Percentiles rank a stretch among this genome's conserved stretches.
These are phyloP conservation scores for Cotesia vestalis DNA, from an alignment of 1,140 invertebrate species.

Conservation along the genomic window DNA sequence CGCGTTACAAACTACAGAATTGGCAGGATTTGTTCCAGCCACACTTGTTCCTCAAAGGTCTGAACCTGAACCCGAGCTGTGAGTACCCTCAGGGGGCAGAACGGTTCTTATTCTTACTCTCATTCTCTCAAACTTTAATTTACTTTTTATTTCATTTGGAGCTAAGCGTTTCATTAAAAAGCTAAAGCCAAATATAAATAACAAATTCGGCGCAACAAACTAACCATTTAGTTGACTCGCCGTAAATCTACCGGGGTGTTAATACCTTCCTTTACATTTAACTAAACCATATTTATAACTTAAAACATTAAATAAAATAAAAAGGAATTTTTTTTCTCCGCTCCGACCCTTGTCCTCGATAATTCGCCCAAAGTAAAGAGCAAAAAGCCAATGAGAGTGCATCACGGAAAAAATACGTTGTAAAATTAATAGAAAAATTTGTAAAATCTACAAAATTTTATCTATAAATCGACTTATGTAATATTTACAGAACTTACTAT, in stretches of 20 bases:
- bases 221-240: constrained; percentile 37
- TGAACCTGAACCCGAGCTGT: constrained; percentile 49
- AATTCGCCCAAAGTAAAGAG: no score
- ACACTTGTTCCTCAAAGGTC: constrained; percentile 34
- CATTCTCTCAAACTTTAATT: constrained; percentile 2
- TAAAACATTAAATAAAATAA: neutral
- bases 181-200: neutral
- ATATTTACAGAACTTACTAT: no score
- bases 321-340: neutral
- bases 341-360: no score
- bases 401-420: no score
- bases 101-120: constrained; percentile 21
- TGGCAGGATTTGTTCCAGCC: constrained; percentile 61
- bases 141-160: constrained; percentile 3
- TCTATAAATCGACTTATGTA: no score
- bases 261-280: constrained; percentile 61
- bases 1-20: constrained; percentile 60
- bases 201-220: neutral
- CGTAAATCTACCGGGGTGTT: constrained; percentile 65
- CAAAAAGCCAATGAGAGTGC: no score
- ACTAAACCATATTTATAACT: constrained; percentile 27
- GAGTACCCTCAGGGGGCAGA: constrained; percentile 39
- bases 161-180: neutral
- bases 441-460: no score
- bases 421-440: no score